These are phyloP conservation scores for Drosophila mimica DNA, from an alignment of 2,888 invertebrate genomes.

Conservation along the genomic window DNA sequence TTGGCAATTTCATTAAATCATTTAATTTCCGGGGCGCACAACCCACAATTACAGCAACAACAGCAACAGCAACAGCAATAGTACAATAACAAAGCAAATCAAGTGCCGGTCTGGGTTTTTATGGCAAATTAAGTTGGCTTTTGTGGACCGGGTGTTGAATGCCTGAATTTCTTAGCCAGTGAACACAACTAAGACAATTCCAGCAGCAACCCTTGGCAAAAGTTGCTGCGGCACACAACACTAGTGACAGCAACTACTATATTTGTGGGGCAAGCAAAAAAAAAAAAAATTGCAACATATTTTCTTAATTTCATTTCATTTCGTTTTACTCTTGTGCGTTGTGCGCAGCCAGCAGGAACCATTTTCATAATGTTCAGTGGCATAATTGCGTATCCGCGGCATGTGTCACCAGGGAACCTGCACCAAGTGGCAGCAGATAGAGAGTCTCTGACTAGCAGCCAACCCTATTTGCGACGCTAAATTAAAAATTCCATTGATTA, in stretches of 20 bases:
- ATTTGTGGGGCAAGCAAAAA: constrained; percentile 44
- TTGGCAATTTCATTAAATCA: constrained; percentile 79
- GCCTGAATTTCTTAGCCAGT: constrained; percentile 19
- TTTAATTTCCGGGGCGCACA: constrained; percentile 74
- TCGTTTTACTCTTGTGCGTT: constrained; percentile 5
- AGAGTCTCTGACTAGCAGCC: constrained; percentile 3
- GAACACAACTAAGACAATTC: constrained; percentile 61
- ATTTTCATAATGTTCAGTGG: constrained; percentile 68
- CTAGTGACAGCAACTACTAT: constrained; percentile 26
- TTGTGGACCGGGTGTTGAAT: constrained; percentile 9
- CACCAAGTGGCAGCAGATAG: constrained; percentile 1
- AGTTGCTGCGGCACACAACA: constrained; percentile 33
- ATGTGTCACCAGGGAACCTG: constrained; percentile 28
- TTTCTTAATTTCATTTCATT: constrained; percentile 77
- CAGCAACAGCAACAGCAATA: constrained; percentile 29
- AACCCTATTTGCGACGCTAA: constrained; percentile 46
- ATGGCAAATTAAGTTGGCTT: constrained; percentile 74
- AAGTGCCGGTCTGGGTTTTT: constrained; percentile 68
- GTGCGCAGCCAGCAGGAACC: constrained; percentile 28
- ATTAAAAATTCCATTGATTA: constrained; percentile 74
- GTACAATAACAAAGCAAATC: constrained; percentile 60
- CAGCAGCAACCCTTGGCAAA: constrained; percentile 38
- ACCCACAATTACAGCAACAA: constrained; percentile 37
- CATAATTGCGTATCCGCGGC: constrained; percentile 77
- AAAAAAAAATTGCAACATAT: constrained; percentile 67